Evolutionary conservation across 2,888 invertebrate species (phyloP).

Genomic region (Merodon equestris): DNA sequence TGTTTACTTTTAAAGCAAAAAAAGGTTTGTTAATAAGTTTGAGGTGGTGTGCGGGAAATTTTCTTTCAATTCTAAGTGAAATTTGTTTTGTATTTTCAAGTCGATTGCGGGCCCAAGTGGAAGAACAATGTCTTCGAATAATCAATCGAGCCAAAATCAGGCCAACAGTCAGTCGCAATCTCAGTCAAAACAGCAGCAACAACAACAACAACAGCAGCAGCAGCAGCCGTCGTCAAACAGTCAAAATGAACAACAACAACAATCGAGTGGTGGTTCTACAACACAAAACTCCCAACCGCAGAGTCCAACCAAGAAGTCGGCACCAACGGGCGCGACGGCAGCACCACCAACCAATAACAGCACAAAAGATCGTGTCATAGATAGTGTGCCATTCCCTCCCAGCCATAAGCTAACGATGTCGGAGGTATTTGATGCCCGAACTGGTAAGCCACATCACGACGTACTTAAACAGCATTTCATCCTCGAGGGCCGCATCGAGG

Average conservation of each 20-base stretch:
- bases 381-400: slow-evolving; percentile 97
- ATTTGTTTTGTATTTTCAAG: slow-evolving; percentile 24
- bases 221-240: slow-evolving; percentile 12
- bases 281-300: slow-evolving; percentile 64
- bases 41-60: slow-evolving; percentile 14
- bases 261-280: slow-evolving; percentile 27
- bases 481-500: slow-evolving; percentile 98
- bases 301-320: slow-evolving; percentile 68
- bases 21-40: slow-evolving; percentile 2
- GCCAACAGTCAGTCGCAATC: slow-evolving; percentile 67
- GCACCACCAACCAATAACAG: slow-evolving; percentile 50
- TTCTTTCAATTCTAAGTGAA: no score
- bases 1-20: slow-evolving; percentile 54
- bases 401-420: slow-evolving; percentile 95
- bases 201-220: slow-evolving; percentile 14
- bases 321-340: slow-evolving; percentile 36
- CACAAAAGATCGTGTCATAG: slow-evolving; percentile 73
- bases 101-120: slow-evolving; percentile 19
- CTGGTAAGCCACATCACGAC: slow-evolving; percentile 95
- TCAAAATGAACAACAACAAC: slow-evolving; percentile 52
- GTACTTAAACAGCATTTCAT: slow-evolving; percentile 99
- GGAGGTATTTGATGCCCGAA: slow-evolving; percentile 97
- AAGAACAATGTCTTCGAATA: slow-evolving; percentile 76
- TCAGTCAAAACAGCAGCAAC: slow-evolving; percentile 37
- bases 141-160: slow-evolving; percentile 74